phyloP scores from a whole-genome alignment of 2,888 invertebrate genomes.

The Cephus rjabovi region DNA sequence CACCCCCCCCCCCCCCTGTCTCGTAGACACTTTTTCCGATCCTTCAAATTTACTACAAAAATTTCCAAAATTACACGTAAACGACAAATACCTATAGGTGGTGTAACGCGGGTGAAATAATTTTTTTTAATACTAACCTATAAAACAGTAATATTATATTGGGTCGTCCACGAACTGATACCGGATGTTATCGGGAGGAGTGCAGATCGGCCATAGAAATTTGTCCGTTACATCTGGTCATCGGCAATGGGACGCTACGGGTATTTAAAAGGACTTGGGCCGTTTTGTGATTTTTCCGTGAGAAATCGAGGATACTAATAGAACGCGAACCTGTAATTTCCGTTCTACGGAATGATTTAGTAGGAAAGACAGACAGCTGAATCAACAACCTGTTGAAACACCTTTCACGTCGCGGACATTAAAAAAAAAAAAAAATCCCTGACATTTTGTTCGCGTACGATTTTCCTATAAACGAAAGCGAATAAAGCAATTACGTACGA shows the following conservation, averaged over 20 bases:
- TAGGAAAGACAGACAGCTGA: constrained; percentile 20
- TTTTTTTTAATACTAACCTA: neutral
- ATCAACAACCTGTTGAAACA: constrained; percentile 39
- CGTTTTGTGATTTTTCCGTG: neutral
- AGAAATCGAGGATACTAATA: neutral
- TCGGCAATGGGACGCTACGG: neutral
- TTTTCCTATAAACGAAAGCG: neutral
- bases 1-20: too few relatives aligned
- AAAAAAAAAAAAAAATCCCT: neutral
- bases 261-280: neutral
- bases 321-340: neutral
- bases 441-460: neutral
- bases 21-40: neutral
- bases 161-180: neutral
- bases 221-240: neutral
- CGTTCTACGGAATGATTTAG: neutral
- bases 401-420: constrained; percentile 3
- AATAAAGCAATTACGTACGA: neutral
- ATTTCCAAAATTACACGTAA: neutral
- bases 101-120: too few relatives aligned
- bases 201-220: neutral
- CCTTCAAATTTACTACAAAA: neutral
- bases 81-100: neutral
- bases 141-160: neutral
- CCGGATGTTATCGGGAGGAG: neutral